These are phyloP conservation scores for Leptopilina boulardi DNA, from an alignment of 1,140 invertebrate genomes.

Conservation along the genomic window DNA sequence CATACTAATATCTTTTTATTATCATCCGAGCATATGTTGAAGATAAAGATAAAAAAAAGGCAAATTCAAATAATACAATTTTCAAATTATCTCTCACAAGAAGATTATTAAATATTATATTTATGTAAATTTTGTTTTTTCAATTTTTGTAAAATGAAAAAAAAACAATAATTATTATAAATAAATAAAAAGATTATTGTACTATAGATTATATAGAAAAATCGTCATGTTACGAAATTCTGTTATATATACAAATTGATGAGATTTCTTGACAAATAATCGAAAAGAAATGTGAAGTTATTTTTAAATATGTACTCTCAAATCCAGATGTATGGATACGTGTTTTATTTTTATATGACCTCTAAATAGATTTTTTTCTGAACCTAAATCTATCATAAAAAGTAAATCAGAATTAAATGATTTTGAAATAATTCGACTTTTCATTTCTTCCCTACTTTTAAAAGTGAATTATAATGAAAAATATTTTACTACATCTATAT, in stretches of 20 bases:
- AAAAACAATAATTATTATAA: too few relatives aligned
- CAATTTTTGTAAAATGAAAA: too few relatives aligned
- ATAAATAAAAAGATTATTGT: too few relatives aligned
- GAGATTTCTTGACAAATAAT: neutral
- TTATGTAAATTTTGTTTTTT: too few relatives aligned
- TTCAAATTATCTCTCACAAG: too few relatives aligned
- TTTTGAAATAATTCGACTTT: too few relatives aligned
- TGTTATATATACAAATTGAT: neutral
- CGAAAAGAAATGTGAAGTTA: constrained; percentile 37
- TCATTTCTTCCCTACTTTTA: too few relatives aligned
- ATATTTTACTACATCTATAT: too few relatives aligned
- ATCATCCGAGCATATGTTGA: neutral
- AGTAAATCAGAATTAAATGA: neutral
- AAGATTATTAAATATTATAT: too few relatives aligned
- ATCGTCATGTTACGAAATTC: neutral
- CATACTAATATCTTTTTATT: constrained; percentile 19
- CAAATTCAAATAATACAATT: neutral
- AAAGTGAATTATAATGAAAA: too few relatives aligned
- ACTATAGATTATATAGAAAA: too few relatives aligned
- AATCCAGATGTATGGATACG: constrained; percentile 39
- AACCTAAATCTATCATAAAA: neutral
- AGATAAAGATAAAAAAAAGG: neutral
- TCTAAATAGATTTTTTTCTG: constrained; percentile 38
- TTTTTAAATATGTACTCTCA: constrained; percentile 49
- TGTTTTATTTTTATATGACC: constrained; percentile 47